Base-by-base conservation (phyloP, 2,888 invertebrate species). In the Tortrix viridana region DNA sequence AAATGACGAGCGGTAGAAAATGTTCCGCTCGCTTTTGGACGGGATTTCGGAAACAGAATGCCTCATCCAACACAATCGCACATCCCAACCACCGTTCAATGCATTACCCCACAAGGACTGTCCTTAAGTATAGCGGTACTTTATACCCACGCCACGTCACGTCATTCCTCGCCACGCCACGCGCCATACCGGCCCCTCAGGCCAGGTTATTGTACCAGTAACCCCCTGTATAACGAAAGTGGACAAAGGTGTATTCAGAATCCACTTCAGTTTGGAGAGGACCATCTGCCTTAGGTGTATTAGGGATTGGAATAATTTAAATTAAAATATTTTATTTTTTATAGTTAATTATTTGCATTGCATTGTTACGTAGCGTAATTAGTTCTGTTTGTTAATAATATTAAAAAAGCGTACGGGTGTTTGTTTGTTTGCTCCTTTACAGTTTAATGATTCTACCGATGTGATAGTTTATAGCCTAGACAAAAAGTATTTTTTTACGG, bases 261-360 rank as follows among this genome's bases (percentile, higher is more conserved):
- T 7, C 14, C 19, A 50, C 50, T 50, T 20, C 50, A 50, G 49
- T 16, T 41, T n/a, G 16, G n/a, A 23, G 16, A 18, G 37, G 26
- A 46, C 37, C 62, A 62, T 62, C 62, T 62, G 62, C 62, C 46
- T 23, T 23, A 62, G 56, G 62, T 62, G 44, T 44, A 7, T 22
- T 56, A 38, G 37, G 38, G 32, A 3, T 12, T 12, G 32, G 32
- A 12, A 9, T 9, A 32, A 32, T 32, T 32, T 12, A 32, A 32
- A 32, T 32, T 32, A 1, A 3, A 32, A 32, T 12, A 32, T 32
- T 32, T 1, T 32, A 26, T 32, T 12, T 32, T 32, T 32, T 12
- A 32, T 32, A 26, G 2, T 32, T 3, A 12, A 32, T 32, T 32
- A 32, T 32, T 32, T 32, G 12, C 12, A 32, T 32, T 7, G 32